These are phyloP conservation scores for Drosophila seguyi DNA, from an alignment of 1,140 invertebrate genomes.

Conservation along the genomic window DNA sequence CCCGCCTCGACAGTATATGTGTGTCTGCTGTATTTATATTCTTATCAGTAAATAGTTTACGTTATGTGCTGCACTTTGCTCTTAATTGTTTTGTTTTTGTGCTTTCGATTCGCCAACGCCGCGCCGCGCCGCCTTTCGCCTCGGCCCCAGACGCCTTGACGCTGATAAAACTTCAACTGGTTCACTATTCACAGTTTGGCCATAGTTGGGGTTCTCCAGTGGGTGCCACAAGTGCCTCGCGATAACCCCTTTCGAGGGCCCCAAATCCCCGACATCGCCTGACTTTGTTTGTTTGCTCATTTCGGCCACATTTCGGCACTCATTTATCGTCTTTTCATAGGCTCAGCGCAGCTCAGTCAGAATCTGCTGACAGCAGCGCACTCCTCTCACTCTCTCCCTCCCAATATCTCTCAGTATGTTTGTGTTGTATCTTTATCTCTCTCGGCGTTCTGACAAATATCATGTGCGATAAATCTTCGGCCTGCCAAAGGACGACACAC, in stretches of 20 bases:
- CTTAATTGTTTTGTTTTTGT: conserved; percentile 58
- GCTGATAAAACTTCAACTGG: conserved; percentile 45
- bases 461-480: conserved; percentile 69
- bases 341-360: conserved; percentile 8
- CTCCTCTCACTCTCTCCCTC: conserved; percentile 20
- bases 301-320: conserved; percentile 50
- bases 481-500: conserved; percentile 22
- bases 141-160: conserved; percentile 35
- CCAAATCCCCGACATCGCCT: conserved; percentile 8
- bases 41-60: conserved; percentile 82
- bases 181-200: not conserved
- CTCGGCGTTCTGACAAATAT: conserved; percentile 62
- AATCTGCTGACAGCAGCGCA: conserved; percentile 66
- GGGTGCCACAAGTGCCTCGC: conserved; percentile 44
- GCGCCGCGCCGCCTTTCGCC: not conserved
- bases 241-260: conserved; percentile 32
- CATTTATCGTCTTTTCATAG: conserved; percentile 61
- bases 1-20: not conserved
- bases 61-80: conserved; percentile 60
- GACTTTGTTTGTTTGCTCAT: conserved; percentile 60
- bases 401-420: conserved; percentile 19
- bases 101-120: conserved; percentile 14
- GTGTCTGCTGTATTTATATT: conserved; percentile 37
- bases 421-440: conserved; percentile 58
- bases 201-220: conserved; percentile 5